Evolutionary conservation across 92 coral and sea anemone genomes (phyloP), one percentile per base, ranked within the genome.

Genomic region (Epizoanthus stellaris): DNA sequence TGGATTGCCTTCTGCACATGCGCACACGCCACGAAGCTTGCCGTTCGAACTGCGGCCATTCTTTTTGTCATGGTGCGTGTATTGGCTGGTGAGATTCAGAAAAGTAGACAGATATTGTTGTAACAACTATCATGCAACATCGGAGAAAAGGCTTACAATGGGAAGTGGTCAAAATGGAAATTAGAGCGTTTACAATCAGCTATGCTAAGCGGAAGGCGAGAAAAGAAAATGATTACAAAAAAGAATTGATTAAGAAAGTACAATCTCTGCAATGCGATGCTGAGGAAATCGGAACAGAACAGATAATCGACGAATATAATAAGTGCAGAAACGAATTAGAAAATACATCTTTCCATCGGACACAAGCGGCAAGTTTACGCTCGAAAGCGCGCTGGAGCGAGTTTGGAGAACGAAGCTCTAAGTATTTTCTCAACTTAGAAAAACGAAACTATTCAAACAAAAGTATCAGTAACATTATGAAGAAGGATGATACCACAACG

Each of bases 1-100:
- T 15, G 93, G 90, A 45, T 73, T 84, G 75, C 98, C 97, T 72
- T 94, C 98, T 82, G 95, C 97, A 92, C 99, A 96, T 84, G 98
- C 89, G 88, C 99, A 96, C 6, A 96, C 99, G 0, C 99, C 99
- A 5, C 98, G 94, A 21, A 92, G 87, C 16, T 86, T 80, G 42
- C 90, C 95, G 76, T 81, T 91, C 13, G 95, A 84, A 57, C 98
- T 93, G 45, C 85, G 88, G 59, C 92, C 99, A 85, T 95, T 96
- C 81, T 95, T 96, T 86, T 91, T 91, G 91, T 96, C 99, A 61
- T 92, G 86, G 88, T 96, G 95, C 0, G 96, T 91, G 88, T 96
- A 96, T 54, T 81, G 75, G 76, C 98, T 96, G 91, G 19, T 13
- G 20, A 77, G 34, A 30, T 30, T 30, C 34, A 30, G 15, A 19